Evolutionary conservation across 1,140 invertebrate genomes (phyloP), one percentile per base, ranked within the genome.

Genomic region (Leptinotarsa defecta): DNA sequence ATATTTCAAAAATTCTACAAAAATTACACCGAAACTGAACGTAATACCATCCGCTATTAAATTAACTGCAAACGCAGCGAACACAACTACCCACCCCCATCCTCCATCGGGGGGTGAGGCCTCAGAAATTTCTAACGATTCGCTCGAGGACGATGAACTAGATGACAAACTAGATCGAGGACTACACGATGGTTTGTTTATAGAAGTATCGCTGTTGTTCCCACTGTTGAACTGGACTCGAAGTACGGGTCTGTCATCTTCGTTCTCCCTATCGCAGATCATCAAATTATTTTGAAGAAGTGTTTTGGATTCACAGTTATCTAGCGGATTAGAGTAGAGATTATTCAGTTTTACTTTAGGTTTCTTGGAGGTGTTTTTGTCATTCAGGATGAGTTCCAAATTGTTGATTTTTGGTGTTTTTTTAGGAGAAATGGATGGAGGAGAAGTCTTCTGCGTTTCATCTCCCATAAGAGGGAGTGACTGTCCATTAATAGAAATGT

Each of bases 1-100:
- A 84, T 95, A 93, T 61, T 92, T 89, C 19, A 93, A 85, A 81
- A 96, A 93, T 82, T 95, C 92, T 1, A 92, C 90, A 82, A 90
- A 95, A 79, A 96, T 93, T 2, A 96, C 91, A 43, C 94, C 94
- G 82, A 95, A 95, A 71, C 94, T 94, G 85, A 96, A 94, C 1
- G 94, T 95, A 68, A 96, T 92, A 4, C 95, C 95, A 83, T 97
- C 95, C 17, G 95, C 95, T 78, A 98, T 97, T 24, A 97, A 88
- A 84, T 97, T 97, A 68, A 96, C 93, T 86, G 96, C 89, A 81
- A 98, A 96, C 0, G 95, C 93, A 85, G 94, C 88, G 85, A 92
- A 94, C 71, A 97, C 87, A 82, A 96, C 89, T 73, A 96, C 91
- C 92, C 92, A 94, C 20, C 93, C 92, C 91, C 91, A 94, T 1